Percentiles rank a stretch among this genome's conserved stretches.
phyloP scores from a whole-genome alignment of 2,888 invertebrate genomes.

The Perizoma flavofasciatum region DNA sequence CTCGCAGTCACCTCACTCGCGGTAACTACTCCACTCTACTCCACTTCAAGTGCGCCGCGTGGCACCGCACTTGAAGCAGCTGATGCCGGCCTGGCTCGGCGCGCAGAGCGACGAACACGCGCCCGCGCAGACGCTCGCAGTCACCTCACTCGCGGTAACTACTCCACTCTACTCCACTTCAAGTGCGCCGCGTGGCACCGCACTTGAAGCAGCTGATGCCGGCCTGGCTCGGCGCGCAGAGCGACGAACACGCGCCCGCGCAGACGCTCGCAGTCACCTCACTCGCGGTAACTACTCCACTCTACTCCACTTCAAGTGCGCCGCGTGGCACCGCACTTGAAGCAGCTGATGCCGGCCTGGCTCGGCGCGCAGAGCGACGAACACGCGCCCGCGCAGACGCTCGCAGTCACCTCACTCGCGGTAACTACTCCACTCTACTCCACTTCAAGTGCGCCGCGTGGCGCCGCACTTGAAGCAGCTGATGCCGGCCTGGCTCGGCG shows the following conservation, averaged over 20 bases:
- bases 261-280: constrained; percentile 46
- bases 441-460: too few relatives aligned
- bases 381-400: constrained; percentile 88
- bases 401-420: constrained; percentile 46
- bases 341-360: constrained; percentile 91
- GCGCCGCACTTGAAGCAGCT: constrained; percentile 68
- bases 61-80: constrained; percentile 52
- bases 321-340: too few relatives aligned
- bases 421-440: constrained; percentile 30
- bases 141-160: constrained; percentile 47
- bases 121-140: constrained; percentile 83
- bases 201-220: constrained; percentile 85
- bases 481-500: constrained; percentile 93
- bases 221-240: constrained; percentile 93
- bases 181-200: too few relatives aligned
- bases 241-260: constrained; percentile 94
- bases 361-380: constrained; percentile 93
- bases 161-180: not conserved
- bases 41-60: too few relatives aligned
- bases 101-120: constrained; percentile 94
- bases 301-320: too few relatives aligned
- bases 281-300: constrained; percentile 42
- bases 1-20: constrained; percentile 47
- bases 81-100: constrained; percentile 93
- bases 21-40: constrained; percentile 31